These are phyloP conservation scores for Diabrotica balteata DNA, from an alignment of 2,888 invertebrate species.

Conservation along the genomic window DNA sequence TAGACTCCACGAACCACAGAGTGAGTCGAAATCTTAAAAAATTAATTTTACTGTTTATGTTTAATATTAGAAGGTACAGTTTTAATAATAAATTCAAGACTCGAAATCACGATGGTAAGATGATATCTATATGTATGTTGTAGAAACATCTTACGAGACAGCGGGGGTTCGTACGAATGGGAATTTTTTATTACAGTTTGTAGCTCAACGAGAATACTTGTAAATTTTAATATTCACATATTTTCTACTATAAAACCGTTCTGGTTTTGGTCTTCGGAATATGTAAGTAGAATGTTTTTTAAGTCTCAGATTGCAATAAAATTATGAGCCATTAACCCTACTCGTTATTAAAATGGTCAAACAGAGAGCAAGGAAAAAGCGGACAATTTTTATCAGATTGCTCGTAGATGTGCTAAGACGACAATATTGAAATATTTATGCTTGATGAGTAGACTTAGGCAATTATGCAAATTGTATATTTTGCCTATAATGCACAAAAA, in stretches of 20 bases:
- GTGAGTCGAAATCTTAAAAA: constrained; percentile 8
- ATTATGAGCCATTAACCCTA: not conserved
- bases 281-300: constrained; percentile 15
- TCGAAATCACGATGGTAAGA: constrained; percentile 51
- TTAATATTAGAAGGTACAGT: constrained; percentile 26
- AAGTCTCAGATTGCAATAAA: constrained; percentile 4
- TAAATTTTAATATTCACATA: constrained; percentile 47
- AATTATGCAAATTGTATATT: no score
- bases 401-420: no score
- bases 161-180: constrained; percentile 50
- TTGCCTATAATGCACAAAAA: no score
- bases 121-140: constrained; percentile 46
- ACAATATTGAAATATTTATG: no score
- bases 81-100: constrained; percentile 49
- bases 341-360: no score
- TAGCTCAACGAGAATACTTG: constrained; percentile 46
- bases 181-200: constrained; percentile 51
- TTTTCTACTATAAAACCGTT: constrained; percentile 33
- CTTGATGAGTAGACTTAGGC: no score
- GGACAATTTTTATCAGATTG: no score
- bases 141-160: constrained; percentile 47
- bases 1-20: no score
- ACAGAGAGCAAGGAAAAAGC: no score
- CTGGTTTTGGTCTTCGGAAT: constrained; percentile 22
- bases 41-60: constrained; percentile 23